Evolutionary conservation across 2,797 vertebrate species (phyloP).

Genomic region (Ciconia nigra): DNA sequence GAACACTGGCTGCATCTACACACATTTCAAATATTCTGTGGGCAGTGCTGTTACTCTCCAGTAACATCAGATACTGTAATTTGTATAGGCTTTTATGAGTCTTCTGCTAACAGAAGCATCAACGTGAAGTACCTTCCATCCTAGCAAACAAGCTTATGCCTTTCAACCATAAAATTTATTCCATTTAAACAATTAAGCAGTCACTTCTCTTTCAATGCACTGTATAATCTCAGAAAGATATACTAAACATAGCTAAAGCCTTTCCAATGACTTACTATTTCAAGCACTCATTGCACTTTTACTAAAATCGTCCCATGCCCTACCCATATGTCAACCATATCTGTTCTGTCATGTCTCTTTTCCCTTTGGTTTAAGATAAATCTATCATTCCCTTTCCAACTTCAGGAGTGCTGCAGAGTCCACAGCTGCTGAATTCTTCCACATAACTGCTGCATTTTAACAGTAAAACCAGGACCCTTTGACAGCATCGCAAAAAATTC

Average conservation of each 20-base stretch:
- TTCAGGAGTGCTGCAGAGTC: background rate
- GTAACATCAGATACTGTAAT: background rate
- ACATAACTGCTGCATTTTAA: background rate
- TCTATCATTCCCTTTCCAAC: background rate
- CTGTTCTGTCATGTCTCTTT: background rate
- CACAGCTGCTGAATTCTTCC: background rate
- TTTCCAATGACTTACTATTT: background rate
- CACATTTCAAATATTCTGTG: background rate
- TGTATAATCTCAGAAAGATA: background rate
- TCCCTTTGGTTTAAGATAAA: background rate
- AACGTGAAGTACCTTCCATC: background rate
- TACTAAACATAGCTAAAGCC: background rate
- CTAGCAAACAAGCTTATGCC: background rate
- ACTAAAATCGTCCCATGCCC: background rate
- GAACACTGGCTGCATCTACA: background rate
- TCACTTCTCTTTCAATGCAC: background rate
- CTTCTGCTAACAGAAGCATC: background rate
- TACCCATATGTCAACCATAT: background rate
- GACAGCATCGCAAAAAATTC: background rate
- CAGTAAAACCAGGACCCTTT: background rate
- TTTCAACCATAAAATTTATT: background rate
- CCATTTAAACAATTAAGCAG: background rate
- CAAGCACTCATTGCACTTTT: background rate
- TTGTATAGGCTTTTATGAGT: background rate
- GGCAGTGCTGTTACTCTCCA: background rate